phyloP scores from a whole-genome alignment of 2,888 invertebrate species.

The Hypomecis punctinalis region DNA sequence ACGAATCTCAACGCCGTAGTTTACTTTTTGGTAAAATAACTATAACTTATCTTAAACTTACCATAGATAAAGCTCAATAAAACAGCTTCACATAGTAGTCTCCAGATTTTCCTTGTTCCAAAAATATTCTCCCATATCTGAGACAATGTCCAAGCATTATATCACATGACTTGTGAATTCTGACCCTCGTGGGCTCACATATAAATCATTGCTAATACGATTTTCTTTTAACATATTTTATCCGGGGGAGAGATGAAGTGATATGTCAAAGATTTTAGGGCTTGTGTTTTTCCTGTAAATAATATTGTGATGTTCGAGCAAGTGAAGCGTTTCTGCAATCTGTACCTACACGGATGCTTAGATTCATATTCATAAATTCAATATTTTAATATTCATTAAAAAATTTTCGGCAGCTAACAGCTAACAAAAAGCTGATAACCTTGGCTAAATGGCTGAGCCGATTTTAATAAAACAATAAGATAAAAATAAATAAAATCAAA shows the following conservation, averaged over 20 bases:
- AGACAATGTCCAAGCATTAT: slow-evolving; percentile 75
- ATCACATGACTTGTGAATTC: slow-evolving; percentile 74
- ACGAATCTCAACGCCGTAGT: too few species aligned
- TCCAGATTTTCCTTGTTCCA: slow-evolving; percentile 7
- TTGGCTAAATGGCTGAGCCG: too few species aligned
- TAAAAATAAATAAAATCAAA: too few species aligned
- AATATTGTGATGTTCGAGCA: not conserved
- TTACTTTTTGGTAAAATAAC: not conserved
- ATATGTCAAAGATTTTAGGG: slow-evolving; percentile 24
- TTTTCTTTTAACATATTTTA: slow-evolving; percentile 75
- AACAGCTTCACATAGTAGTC: not conserved
- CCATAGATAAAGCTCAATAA: not conserved
- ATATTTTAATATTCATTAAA: too few species aligned
- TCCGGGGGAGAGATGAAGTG: slow-evolving; percentile 34
- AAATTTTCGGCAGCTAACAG: too few species aligned
- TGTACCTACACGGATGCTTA: too few species aligned
- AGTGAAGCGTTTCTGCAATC: too few species aligned
- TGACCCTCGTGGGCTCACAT: slow-evolving; percentile 64
- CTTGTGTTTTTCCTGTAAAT: not conserved
- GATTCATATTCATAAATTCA: too few species aligned
- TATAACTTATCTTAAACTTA: not conserved
- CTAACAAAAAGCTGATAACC: too few species aligned
- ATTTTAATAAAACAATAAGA: too few species aligned
- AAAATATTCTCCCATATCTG: slow-evolving; percentile 32
- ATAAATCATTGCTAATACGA: slow-evolving; percentile 82